A percentile compares a stretch with the other conserved stretches of the same genome.
phyloP scores from a whole-genome alignment of 2,888 invertebrate genomes.

The Malthinus flaveolus region DNA sequence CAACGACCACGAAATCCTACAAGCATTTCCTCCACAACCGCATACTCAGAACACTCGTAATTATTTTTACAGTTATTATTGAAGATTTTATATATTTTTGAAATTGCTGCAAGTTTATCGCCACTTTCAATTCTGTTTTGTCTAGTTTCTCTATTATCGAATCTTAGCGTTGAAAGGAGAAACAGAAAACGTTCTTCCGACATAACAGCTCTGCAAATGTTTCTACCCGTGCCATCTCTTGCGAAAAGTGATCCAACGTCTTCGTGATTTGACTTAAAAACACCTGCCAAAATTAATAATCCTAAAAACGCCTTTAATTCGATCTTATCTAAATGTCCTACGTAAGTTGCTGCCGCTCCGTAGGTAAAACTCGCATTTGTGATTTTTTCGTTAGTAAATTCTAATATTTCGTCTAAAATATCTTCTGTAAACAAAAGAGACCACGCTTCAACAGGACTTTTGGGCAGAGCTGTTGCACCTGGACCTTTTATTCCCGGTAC shows the following conservation, averaged over 20 bases:
- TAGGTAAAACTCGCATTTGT: not conserved
- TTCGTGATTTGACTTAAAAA: constrained; percentile 11
- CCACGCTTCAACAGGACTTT: constrained; percentile 3
- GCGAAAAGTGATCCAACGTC: constrained; percentile 9
- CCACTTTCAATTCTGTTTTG: constrained; percentile 5
- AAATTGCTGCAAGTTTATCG: constrained; percentile 9
- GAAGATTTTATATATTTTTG: not conserved
- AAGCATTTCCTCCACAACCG: constrained; percentile 6
- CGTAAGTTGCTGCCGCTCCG: not conserved
- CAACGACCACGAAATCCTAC: constrained; percentile 8
- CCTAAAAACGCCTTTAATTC: no score
- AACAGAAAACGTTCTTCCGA: constrained; percentile 7
- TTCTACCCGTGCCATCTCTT: constrained; percentile 8
- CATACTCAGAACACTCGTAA: not conserved
- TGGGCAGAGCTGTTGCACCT: not conserved
- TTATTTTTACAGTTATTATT: no score
- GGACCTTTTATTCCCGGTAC: constrained; percentile 5
- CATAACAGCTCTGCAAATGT: constrained; percentile 10
- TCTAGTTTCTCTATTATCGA: not conserved
- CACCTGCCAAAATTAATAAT: no score
- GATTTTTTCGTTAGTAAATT: constrained; percentile 7
- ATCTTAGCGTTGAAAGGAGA: not conserved
- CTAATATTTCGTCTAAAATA: constrained; percentile 13
- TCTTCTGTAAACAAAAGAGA: constrained; percentile 11
- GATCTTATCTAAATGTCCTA: not conserved